Percentiles rank a stretch among this genome's conserved stretches.
Conservation (phyloP, 2,888 invertebrate species). For the Leucophora obtusa region DNA sequence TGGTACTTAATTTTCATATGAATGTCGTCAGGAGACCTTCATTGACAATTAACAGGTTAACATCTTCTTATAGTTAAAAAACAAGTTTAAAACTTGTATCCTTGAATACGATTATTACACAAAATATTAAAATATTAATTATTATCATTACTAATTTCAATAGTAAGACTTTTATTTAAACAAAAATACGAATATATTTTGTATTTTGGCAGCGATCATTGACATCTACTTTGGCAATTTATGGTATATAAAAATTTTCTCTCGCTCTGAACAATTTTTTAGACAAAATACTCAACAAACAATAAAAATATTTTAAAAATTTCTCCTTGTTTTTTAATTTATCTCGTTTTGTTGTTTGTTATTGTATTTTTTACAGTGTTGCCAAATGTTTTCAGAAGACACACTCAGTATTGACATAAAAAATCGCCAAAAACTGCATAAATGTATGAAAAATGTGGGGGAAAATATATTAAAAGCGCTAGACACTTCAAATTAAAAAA, state of each 20-base stretch:
- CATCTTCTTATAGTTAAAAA: background rate
- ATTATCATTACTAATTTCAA: background rate
- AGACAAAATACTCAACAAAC: constrained; percentile 8
- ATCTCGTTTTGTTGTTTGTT: background rate
- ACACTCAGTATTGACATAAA: too few relatives aligned
- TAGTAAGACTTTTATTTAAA: background rate
- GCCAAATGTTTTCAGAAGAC: too few relatives aligned
- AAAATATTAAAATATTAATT: background rate
- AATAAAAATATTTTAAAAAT: constrained; percentile 8
- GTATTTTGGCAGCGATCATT: constrained; percentile 40
- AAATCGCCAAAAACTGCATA: too few relatives aligned
- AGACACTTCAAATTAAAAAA: too few relatives aligned
- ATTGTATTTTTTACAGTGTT: too few relatives aligned
- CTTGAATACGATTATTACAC: background rate
- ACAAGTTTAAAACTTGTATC: background rate
- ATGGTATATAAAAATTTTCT: background rate
- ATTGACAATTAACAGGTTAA: too few relatives aligned
- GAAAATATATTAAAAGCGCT: too few relatives aligned
- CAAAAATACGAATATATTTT: background rate
- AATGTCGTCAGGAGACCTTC: too few relatives aligned
- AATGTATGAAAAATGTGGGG: too few relatives aligned
- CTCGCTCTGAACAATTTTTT: background rate
- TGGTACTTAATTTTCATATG: too few relatives aligned
- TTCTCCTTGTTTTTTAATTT: background rate
- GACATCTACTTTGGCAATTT: constrained; percentile 46